Evolutionary conservation across 2,113 vertebrate species (phyloP).

Genomic region (Clarias magur): DNA sequence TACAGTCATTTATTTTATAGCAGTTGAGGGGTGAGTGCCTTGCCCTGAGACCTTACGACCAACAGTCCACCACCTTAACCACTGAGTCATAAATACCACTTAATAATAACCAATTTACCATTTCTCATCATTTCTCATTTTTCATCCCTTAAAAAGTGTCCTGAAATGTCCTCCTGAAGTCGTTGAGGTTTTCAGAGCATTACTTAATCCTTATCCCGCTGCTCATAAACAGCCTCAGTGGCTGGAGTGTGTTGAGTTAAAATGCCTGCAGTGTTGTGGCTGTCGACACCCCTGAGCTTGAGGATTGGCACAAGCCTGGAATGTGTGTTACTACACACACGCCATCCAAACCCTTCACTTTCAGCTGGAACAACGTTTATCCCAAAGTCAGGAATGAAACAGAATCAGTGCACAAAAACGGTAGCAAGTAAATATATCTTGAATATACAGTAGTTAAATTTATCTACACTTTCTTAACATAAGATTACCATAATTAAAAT

Average conservation of each 20-base stretch:
- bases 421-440: too few relatives aligned
- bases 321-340: neutral
- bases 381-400: neutral
- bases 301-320: neutral
- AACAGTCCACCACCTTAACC: too few relatives aligned
- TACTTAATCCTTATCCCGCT: neutral
- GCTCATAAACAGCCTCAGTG: conserved; percentile 7
- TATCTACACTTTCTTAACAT: too few relatives aligned
- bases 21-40: too few relatives aligned
- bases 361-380: neutral
- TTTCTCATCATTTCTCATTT: neutral
- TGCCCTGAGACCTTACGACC: too few relatives aligned
- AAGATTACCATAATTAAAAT: too few relatives aligned
- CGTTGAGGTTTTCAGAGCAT: neutral
- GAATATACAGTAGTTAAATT: too few relatives aligned
- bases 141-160: neutral
- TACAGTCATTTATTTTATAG: neutral
- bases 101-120: neutral
- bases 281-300: conserved; percentile 46
- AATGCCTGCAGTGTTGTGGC: conserved; percentile 60
- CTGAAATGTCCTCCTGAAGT: neutral
- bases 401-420: too few relatives aligned
- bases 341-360: neutral
- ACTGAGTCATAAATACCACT: too few relatives aligned
- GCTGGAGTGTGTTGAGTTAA: conserved; percentile 42